Conservation (phyloP, 2,797 vertebrate species). For the Artibeus jamaicensis region DNA sequence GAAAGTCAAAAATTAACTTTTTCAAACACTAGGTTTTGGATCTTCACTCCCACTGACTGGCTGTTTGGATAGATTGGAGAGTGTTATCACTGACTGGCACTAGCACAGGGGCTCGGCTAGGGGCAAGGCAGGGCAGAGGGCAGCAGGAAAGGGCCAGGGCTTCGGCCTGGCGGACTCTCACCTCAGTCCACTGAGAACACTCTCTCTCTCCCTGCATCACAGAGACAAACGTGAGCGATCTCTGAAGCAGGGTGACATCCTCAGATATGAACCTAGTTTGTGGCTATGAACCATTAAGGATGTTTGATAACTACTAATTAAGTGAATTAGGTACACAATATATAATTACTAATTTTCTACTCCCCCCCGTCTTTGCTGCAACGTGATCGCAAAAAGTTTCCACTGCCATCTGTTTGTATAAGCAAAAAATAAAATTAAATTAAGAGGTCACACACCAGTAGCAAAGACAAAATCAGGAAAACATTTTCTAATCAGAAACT, state of each 20-base stretch:
- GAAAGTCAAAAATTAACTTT: neutral
- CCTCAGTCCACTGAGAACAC: neutral
- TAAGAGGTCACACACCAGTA: constrained; percentile 71
- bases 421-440: constrained; percentile 74
- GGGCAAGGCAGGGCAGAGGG: neutral
- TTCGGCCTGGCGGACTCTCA: neutral
- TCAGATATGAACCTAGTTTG: neutral
- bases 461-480: constrained; percentile 74
- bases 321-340: constrained; percentile 13
- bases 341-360: neutral
- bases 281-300: neutral
- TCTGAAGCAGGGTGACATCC: neutral
- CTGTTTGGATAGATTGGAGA: constrained; percentile 1
- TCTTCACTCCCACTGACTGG: neutral
- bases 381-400: constrained; percentile 5
- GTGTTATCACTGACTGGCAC: neutral
- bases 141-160: neutral
- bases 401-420: constrained; percentile 54
- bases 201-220: neutral
- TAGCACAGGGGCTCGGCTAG: neutral
- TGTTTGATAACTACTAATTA: constrained; percentile 27
- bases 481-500: constrained; percentile 77
- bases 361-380: neutral
- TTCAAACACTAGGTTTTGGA: neutral
- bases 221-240: neutral